Base-by-base conservation (phyloP, 1,140 invertebrate species). In the Anadara kagoshimensis region DNA sequence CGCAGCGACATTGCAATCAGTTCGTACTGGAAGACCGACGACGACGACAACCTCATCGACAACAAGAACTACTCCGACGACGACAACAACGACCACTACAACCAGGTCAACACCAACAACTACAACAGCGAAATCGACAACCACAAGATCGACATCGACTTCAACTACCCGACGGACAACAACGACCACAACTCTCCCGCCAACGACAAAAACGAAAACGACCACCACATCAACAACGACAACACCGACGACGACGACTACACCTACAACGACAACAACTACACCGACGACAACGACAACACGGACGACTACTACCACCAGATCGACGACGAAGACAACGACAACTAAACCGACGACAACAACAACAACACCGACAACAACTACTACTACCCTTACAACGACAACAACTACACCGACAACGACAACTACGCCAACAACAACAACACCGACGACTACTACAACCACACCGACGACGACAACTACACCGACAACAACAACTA, bases 331-430 rank as follows among this genome's bases (percentile, higher is more conserved):
- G n/a, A n/a, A n/a, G 16, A 49, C 57, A 49, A 49, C 36, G 47
- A 61, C 56, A 51, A 61, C 36, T 5, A 61, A n/a, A n/a, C n/a
- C 68, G 29, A 61, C 68, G 8, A 51, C 68, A 20, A n/a, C 68
- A 26, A 61, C 57, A 61, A 51, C 56, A n/a, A 61, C 57, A 49
- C 47, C 56, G 26, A 29, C 56, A 14, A 22, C 68, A 51, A 26
- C 44, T 14, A 49, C 24, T 8, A 59, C 56, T 29, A 26, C 56
- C 45, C 22, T 44, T 11, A 61, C 68, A 47, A 61, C 68, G 47
- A 5, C 29, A 22, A 18, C 57, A 61, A 59, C 57, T 10, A 59
- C 44, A 18, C 44, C 24, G 47, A 49, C 57, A 47, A 5, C 1
- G 22, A 2, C 51, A 47, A 59, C 57, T 7, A 59, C 51, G 18